Base-by-base conservation (phyloP, 2,113 vertebrate genomes). In the Osmerus eperlanus region DNA sequence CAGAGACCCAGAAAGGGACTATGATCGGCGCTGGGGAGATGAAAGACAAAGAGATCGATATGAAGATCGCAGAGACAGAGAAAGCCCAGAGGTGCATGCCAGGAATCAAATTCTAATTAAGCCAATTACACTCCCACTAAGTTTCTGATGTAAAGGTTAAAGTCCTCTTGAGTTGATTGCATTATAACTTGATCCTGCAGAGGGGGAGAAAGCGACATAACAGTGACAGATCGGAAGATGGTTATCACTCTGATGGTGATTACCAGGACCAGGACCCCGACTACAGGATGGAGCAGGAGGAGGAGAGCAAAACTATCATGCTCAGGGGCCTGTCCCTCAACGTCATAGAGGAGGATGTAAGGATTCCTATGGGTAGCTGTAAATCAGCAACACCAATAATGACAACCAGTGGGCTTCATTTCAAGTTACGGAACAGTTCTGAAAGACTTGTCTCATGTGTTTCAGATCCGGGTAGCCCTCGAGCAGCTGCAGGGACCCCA, bases 271-370 rank as follows among this genome's bases (percentile, higher is more conserved):
- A 96, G 21, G 95, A 97, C 23, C 95, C 96, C n/a, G 95, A 97
- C 83, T 95, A 94, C 78, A 92, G 91, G 77, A 94, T 92, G 59
- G 95, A 96, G 70, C 92, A 91, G 75, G 93, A 96, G 68, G 94
- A 96, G 76, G 95, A 97, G 84, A 97, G 95, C 90, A 97, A 95
- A 86, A 96, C 95, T 25, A 94, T 98, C 77, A 95, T 97, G 94
- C 92, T 98, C 47, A 92, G 94, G 9, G 95, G 95, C 66, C 94
- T 98, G 65, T 93, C 95, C 25, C 92, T 94, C 74, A 93, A 95
- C 52, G 92, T 94, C 71, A 94, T 91, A 0, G 96, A 97, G 81
- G 93, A 92, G 55, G 95, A 97, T 84, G 95, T 98, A 91, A 92
- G 95, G 89, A 2, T 47, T 21, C 51, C 0, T 51, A 36, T 36